These are phyloP conservation scores for Trichonephila clavata DNA, from an alignment of 1,140 invertebrate genomes.

Conservation along the genomic window DNA sequence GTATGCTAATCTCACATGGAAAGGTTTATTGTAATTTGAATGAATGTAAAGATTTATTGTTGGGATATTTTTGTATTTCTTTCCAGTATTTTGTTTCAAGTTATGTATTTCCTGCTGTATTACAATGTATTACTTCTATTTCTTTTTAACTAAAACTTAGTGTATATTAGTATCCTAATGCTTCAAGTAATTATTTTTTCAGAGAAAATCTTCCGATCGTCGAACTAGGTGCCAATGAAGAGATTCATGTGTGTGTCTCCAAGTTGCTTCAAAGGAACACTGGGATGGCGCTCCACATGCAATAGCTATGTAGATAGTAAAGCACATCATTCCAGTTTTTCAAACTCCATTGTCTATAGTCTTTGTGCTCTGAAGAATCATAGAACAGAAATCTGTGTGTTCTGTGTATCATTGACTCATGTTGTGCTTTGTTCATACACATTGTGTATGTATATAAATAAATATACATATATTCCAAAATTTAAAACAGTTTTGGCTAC, in stretches of 20 bases:
- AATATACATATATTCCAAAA: background rate
- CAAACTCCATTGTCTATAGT: conserved; percentile 45
- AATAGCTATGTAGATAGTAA: conserved; percentile 66
- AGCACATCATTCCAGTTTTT: conserved; percentile 72
- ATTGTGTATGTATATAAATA: conserved; percentile 1
- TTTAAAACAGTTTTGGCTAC: background rate
- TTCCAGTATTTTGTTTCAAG: too few species aligned
- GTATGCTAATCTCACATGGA: too few species aligned
- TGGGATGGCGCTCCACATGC: conserved; percentile 30
- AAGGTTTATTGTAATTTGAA: too few species aligned
- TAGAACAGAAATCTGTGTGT: conserved; percentile 48
- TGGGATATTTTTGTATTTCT: too few species aligned
- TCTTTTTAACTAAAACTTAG: too few species aligned
- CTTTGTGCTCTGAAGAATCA: conserved; percentile 47
- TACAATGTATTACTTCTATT: too few species aligned
- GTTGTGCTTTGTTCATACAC: conserved; percentile 50
- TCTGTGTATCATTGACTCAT: conserved; percentile 43
- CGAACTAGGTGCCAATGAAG: conserved; percentile 64
- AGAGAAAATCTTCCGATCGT: conserved; percentile 51
- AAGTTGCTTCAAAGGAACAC: background rate
- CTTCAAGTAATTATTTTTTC: background rate
- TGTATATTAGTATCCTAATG: too few species aligned
- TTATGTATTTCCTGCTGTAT: too few species aligned
- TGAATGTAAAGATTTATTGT: too few species aligned
- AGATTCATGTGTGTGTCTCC: conserved; percentile 1